These are phyloP conservation scores for Trachurus trachurus DNA, from an alignment of 2,797 vertebrate species.

Conservation along the genomic window DNA sequence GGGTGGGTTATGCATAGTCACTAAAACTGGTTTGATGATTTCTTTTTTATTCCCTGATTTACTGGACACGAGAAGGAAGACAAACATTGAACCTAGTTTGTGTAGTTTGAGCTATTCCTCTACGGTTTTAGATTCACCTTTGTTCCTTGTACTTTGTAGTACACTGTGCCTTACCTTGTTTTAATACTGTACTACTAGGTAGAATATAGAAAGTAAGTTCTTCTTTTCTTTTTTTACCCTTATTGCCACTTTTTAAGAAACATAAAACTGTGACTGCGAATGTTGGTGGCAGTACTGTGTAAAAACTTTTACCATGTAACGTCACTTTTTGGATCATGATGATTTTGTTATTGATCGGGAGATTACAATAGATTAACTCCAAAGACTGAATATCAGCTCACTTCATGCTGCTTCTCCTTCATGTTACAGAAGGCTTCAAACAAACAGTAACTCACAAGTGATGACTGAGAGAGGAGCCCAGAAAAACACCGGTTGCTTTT, in stretches of 20 bases:
- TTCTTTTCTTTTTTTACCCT: not conserved
- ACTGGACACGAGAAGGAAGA: not conserved
- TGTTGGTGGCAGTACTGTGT: conserved; percentile 5
- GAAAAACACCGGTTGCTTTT: not conserved
- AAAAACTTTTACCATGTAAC: conserved; percentile 15
- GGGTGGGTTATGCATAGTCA: not conserved
- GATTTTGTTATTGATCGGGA: not conserved
- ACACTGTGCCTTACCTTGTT: conserved; percentile 63
- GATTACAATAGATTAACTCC: not conserved
- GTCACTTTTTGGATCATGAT: not conserved
- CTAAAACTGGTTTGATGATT: too few species aligned
- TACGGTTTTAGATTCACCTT: conserved; percentile 23
- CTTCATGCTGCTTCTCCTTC: not conserved
- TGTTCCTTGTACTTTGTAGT: conserved; percentile 31
- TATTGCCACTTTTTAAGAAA: conserved; percentile 1
- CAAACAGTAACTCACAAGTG: not conserved
- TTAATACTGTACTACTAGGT: not conserved
- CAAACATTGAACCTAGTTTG: not conserved
- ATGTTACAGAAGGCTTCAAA: not conserved
- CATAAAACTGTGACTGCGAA: not conserved
- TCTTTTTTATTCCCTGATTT: not conserved
- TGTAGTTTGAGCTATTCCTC: conserved; percentile 7
- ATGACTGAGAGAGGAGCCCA: not conserved
- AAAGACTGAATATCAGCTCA: conserved; percentile 7
- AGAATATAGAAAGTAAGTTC: not conserved